A percentile compares a stretch with the other conserved stretches of the same genome.
Conservation (phyloP, 30 jellyfish, hydroid and myxozoan species). For the Rhopilema esculentum region DNA sequence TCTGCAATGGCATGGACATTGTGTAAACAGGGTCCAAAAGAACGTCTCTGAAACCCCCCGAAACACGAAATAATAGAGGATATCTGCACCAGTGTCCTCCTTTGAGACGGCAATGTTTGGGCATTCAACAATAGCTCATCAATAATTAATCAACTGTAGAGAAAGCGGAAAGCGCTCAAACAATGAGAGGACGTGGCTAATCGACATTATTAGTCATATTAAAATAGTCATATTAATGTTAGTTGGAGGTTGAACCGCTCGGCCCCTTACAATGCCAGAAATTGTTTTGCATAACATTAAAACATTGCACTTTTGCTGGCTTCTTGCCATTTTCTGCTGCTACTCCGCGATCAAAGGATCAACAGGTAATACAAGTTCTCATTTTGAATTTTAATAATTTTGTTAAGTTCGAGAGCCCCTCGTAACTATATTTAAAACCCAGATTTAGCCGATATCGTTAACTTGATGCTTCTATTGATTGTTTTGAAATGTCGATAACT, state of each 20-base stretch:
- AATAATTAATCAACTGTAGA: neutral
- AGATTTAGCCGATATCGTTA: too few species aligned
- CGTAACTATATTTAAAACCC: too few species aligned
- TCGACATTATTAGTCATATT: too few species aligned
- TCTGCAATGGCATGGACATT: too few species aligned
- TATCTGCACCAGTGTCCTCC: neutral
- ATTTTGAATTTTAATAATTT: neutral
- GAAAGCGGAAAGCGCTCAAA: neutral
- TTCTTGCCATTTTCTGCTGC: neutral
- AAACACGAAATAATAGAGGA: neutral
- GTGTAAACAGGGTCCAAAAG: too few species aligned
- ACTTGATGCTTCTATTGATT: too few species aligned
- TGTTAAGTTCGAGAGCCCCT: too few species aligned
- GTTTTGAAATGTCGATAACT: too few species aligned
- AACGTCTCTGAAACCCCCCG: neutral
- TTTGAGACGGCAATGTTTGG: neutral
- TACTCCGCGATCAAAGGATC: constrained; percentile 24
- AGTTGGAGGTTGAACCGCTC: neutral
- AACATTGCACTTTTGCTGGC: neutral
- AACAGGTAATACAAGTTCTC: constrained; percentile 11
- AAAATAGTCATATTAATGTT: neutral
- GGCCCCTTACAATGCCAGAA: neutral
- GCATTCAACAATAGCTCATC: neutral
- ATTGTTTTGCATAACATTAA: neutral
- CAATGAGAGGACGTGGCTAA: neutral